Conservation (phyloP, 2,797 vertebrate species). For the Gambusia yucatana region DNA sequence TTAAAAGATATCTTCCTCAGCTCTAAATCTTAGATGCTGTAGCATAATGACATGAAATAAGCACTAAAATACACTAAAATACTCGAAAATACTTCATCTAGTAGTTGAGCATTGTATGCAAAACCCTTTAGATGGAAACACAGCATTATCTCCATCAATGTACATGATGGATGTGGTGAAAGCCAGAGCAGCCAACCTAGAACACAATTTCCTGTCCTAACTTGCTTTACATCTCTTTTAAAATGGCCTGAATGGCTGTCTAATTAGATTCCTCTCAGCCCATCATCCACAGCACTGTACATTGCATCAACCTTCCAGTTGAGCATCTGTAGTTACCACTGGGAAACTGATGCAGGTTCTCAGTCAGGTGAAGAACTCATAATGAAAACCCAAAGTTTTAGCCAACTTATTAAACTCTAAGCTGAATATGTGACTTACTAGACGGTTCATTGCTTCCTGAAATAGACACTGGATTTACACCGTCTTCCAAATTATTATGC, state of each 20-base stretch:
- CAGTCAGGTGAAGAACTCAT: slow-evolving; percentile 11
- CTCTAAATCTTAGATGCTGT: not conserved
- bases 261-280: slow-evolving; percentile 35
- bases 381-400: slow-evolving; percentile 35
- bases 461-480: slow-evolving; percentile 8
- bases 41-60: not conserved
- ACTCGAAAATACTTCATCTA: not conserved
- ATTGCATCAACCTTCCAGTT: slow-evolving; percentile 39
- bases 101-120: not conserved
- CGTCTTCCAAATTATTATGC: too few species aligned
- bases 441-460: slow-evolving; percentile 1
- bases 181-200: not conserved
- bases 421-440: slow-evolving; percentile 3
- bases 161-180: not conserved
- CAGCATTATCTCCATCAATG: not conserved
- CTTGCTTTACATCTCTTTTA: slow-evolving; percentile 12
- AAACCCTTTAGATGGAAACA: not conserved
- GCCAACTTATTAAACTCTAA: slow-evolving; percentile 8
- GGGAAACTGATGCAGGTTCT: not conserved
- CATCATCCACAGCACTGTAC: slow-evolving; percentile 33
- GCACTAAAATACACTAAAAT: too few species aligned
- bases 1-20: not conserved
- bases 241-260: slow-evolving; percentile 17
- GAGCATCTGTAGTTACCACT: slow-evolving; percentile 7
- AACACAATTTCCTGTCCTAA: not conserved